Base-by-base conservation (phyloP, 2,888 invertebrate genomes). In the Anoncus sp. region DNA sequence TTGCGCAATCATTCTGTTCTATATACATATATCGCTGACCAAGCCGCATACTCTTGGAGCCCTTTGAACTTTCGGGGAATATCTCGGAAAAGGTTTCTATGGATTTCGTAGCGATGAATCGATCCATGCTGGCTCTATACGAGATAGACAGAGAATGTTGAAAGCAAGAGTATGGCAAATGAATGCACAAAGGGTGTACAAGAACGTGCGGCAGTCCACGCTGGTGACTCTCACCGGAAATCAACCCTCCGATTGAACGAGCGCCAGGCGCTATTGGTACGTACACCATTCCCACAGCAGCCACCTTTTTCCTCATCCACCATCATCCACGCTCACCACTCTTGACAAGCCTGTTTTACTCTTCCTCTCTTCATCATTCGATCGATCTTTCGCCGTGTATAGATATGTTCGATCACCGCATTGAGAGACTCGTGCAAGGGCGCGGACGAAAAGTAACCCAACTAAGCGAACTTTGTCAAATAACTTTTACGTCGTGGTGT, bases 391-490 rank as follows among this genome's bases (percentile, higher is more conserved):
- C 47, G n/a, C 5, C 40, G 60, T 55, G 1, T 40, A 12, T 43
- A 40, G 14, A 74, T 70, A 66, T 35, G 53, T 14, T 65, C 65
- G 70, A 66, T 53, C 40, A 65, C 45, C 53, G n/a, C 69, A 59
- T 70, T 27, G 51, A 63, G 38, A 60, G 67, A 55, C n/a, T 38
- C n/a, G 57, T n/a, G 72, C 24, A 20, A 62, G 51, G 6, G 18
- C 74, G 65, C 51, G 43, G 35, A 53, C 63, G 45, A 59, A 65
- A 70, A 74, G 60, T 74, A 74, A 74, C 60, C 67, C 65, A 70
- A 74, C 77, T 70, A 40, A 70, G 27, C 53, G 60, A 77, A 77
- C 74, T 77, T 69, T 70, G 74, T 45, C 74, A 43, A 70, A 74
- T 77, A 77, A 74, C 77, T 77, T 77, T 60, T 59, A 55, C 65